Conservation (phyloP, 2,797 vertebrate genomes). For the Sus cebifrons region DNA sequence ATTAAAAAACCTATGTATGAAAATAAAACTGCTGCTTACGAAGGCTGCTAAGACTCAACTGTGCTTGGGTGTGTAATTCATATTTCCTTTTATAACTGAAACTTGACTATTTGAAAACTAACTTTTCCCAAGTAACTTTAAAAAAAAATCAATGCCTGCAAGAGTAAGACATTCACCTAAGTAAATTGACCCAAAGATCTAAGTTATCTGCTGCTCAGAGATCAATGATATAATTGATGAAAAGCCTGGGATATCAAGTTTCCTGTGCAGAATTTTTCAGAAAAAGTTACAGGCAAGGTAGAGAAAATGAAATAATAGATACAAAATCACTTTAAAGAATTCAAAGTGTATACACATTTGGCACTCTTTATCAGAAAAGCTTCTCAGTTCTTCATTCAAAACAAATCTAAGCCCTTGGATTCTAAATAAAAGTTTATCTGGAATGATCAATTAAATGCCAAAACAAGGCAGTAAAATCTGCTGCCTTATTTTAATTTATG, state of each 20-base stretch:
- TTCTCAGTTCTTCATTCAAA: slow-evolving; percentile 48
- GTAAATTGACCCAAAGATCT: background rate
- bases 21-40: slow-evolving; percentile 68
- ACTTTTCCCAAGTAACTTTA: slow-evolving; percentile 60
- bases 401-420: background rate
- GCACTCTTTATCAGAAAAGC: background rate
- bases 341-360: background rate
- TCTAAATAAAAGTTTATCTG: background rate
- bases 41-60: slow-evolving; percentile 72
- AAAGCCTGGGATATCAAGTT: background rate
- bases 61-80: slow-evolving; percentile 64
- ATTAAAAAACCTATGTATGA: slow-evolving; percentile 81
- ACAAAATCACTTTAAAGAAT: slow-evolving; percentile 30
- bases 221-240: background rate
- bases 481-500: background rate
- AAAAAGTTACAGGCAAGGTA: background rate
- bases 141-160: background rate
- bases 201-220: background rate
- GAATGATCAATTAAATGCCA: background rate
- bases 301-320: slow-evolving; percentile 41
- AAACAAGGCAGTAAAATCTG: background rate
- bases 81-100: slow-evolving; percentile 80
- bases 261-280: background rate
- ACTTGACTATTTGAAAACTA: slow-evolving; percentile 54
- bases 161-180: background rate